Evolutionary conservation across 64 coral and sea anemone species (phyloP).

Genomic region (Porites lutea): DNA sequence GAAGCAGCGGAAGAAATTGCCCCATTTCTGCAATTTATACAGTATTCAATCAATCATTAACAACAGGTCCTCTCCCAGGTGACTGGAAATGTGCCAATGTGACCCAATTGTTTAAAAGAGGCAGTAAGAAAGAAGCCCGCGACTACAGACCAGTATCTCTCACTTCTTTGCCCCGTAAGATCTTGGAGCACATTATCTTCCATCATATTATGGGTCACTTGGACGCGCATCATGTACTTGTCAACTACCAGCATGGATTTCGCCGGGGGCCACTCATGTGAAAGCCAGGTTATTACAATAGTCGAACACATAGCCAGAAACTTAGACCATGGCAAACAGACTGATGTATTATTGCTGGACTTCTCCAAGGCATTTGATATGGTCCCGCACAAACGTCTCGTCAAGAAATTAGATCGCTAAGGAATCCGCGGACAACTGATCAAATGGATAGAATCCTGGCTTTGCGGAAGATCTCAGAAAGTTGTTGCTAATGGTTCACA

Average conservation of each 20-base stretch:
- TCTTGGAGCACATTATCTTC: conserved; percentile 17
- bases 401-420: background rate
- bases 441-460: background rate
- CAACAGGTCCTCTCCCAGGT: too few species aligned
- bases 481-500: background rate
- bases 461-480: background rate
- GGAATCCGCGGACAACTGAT: background rate
- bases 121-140: background rate
- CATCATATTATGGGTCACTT: conserved; percentile 13
- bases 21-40: too few species aligned
- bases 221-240: background rate
- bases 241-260: conserved; percentile 11
- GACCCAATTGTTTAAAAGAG: background rate
- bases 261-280: background rate
- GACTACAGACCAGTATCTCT: conserved; percentile 41
- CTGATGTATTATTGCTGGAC: conserved; percentile 5
- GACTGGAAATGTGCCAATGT: too few species aligned
- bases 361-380: conserved; percentile 18
- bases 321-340: background rate
- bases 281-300: conserved; percentile 2
- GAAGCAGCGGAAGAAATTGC: too few species aligned
- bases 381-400: background rate
- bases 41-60: too few species aligned
- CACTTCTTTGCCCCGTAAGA: background rate
- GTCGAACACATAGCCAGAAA: conserved; percentile 2